Evolutionary conservation across 2,797 vertebrate species (phyloP), one percentile per base, ranked within the genome.

Genomic region (Neomorphus geoffroyi): DNA sequence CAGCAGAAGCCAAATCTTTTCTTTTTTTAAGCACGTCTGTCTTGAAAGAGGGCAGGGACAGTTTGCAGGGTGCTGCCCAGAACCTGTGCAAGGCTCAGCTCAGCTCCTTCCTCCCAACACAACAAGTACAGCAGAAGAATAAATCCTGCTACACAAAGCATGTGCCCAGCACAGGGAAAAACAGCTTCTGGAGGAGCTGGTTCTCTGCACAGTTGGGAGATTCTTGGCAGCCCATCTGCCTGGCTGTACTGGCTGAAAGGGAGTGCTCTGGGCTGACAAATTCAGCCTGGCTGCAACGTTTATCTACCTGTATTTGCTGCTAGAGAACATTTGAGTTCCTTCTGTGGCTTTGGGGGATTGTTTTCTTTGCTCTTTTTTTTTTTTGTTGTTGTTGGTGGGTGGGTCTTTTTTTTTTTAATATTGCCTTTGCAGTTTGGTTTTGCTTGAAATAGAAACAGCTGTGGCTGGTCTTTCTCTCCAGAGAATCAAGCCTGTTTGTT

Each of bases 391-490:
- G n/a, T n/a, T n/a, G n/a, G n/a, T n/a, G n/a, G n/a, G n/a, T n/a
- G n/a, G n/a, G n/a, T 28, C 23, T 5, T 18, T 7, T 24, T 13
- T 21, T 27, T 27, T 24, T 15, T 3, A 21, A 14, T 37, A 45
- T 70, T 50, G 27, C 22, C 35, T 81, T 33, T 88, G 70, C 58
- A 72, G 33, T 54, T 78, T 75, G 70, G 35, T 88, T 92, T 93
- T n/a, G 26, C 79, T 94, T 4, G 17, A 90, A 95, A 92, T 80
- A 78, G 83, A 81, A 95, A 32, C 16, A 46, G 69, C 70, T 92
- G 92, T 81, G 78, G 66, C 69, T 86, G 65, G 13, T 54, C 10
- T 11, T 48, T 45, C 57, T 87, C 78, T 90, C 51, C n/a, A 50
- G 86, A 62, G 67, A 71, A 12, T 32, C 21, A 69, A 54, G 33